Conservation (phyloP, 2,888 invertebrate species). For the Chrysolina haemoptera region DNA sequence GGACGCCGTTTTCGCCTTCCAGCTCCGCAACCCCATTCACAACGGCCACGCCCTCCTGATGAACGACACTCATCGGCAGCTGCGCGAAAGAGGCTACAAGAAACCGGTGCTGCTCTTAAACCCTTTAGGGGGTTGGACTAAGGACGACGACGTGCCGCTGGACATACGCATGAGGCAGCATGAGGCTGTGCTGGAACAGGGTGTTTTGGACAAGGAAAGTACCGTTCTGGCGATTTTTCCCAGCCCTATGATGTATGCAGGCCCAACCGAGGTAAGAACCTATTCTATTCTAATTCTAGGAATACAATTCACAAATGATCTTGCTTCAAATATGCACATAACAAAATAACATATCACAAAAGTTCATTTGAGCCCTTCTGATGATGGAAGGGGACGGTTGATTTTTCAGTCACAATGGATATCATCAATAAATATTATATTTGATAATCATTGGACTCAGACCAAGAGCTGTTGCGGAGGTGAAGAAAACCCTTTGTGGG, state of each 20-base stretch:
- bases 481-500: no score
- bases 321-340: no score
- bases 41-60: constrained; percentile 98
- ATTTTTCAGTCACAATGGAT: no score
- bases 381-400: no score
- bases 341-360: no score
- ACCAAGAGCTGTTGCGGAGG: no score
- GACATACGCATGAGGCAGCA: constrained; percentile 91
- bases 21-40: constrained; percentile 94
- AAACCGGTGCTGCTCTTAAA: constrained; percentile 96
- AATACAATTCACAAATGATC: no score
- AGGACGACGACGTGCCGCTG: constrained; percentile 97
- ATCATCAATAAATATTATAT: no score
- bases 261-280: constrained; percentile 89
- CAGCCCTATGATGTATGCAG: constrained; percentile 99
- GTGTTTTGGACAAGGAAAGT: constrained; percentile 83
- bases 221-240: constrained; percentile 97
- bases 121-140: constrained; percentile 96
- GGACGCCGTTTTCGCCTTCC: constrained; percentile 98
- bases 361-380: no score
- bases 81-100: constrained; percentile 78
- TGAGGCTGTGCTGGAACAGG: constrained; percentile 89
- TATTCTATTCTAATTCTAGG: no score
- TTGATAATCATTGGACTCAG: no score
- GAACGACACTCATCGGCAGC: constrained; percentile 89